These are phyloP conservation scores for Oligia strigilis DNA, from an alignment of 2,888 invertebrate species.

Conservation along the genomic window DNA sequence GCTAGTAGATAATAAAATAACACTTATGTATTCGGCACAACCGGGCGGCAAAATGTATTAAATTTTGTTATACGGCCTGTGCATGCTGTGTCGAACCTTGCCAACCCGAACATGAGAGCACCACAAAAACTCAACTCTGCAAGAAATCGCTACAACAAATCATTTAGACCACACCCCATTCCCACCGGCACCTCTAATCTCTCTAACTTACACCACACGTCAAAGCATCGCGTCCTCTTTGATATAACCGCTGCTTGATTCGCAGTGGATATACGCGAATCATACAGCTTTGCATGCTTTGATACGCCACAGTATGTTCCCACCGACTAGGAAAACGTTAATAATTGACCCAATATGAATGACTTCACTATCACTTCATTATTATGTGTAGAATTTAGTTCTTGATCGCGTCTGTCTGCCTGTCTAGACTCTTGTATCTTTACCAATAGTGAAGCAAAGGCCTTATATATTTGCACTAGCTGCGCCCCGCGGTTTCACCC, in stretches of 20 bases:
- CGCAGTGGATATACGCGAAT: conserved; percentile 70
- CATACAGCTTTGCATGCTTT: conserved; percentile 71
- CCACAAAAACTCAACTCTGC: neutral
- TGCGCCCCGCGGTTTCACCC: too few species aligned
- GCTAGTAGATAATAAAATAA: too few species aligned
- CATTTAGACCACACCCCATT: conserved; percentile 27
- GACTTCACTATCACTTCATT: conserved; percentile 46
- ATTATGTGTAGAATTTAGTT: conserved; percentile 8
- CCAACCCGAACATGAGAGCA: neutral
- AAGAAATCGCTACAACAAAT: neutral
- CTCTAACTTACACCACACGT: conserved; percentile 54
- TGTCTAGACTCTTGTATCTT: neutral
- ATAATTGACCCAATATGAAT: conserved; percentile 60
- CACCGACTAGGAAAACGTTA: conserved; percentile 56
- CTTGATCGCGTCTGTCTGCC: conserved; percentile 14
- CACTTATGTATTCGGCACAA: too few species aligned
- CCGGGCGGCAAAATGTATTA: neutral
- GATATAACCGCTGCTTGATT: conserved; percentile 72
- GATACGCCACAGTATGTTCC: conserved; percentile 61
- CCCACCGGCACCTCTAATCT: conserved; percentile 12
- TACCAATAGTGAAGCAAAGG: neutral
- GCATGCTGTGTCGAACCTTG: neutral
- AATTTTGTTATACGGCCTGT: too few species aligned
- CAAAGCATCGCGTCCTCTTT: conserved; percentile 65
- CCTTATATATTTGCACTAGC: too few species aligned